These are phyloP conservation scores for Coregonus ussuriensis DNA, from an alignment of 2,797 vertebrate species.

Conservation along the genomic window DNA sequence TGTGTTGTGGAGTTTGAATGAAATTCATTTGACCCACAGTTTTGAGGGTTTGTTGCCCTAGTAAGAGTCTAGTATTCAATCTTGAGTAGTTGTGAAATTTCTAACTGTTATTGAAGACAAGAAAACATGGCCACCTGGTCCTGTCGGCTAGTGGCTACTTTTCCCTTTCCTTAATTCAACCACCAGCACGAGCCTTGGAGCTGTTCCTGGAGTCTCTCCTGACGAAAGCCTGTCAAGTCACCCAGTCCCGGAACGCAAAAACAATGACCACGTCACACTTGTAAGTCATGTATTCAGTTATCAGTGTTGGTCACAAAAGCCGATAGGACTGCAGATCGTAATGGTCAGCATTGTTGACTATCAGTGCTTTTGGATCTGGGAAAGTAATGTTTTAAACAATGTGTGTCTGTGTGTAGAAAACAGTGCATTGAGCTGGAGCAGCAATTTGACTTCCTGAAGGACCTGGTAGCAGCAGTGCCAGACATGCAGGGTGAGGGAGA, in stretches of 20 bases:
- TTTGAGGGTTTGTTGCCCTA: no score
- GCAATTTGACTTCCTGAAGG: slow-evolving; percentile 95
- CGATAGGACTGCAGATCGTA: no score
- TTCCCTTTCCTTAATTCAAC: slow-evolving; percentile 58
- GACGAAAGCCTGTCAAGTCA: slow-evolving; percentile 93
- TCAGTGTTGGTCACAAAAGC: background rate
- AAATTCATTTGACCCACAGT: background rate
- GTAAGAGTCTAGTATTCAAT: no score
- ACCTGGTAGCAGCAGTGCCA: slow-evolving; percentile 88
- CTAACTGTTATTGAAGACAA: background rate
- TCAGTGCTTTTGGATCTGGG: background rate
- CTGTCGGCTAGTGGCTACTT: background rate
- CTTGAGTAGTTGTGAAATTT: no score
- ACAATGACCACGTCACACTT: slow-evolving; percentile 95
- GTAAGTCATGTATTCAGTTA: slow-evolving; percentile 69
- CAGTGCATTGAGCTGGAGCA: slow-evolving; percentile 95
- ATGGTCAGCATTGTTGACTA: background rate
- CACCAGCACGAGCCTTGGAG: slow-evolving; percentile 88
- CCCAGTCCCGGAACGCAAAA: slow-evolving; percentile 92
- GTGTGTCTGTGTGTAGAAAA: slow-evolving; percentile 73
- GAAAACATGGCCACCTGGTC: background rate
- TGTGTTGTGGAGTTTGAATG: background rate
- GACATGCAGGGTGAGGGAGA: slow-evolving; percentile 94
- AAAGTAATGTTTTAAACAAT: background rate
- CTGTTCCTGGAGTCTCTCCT: slow-evolving; percentile 92